Conservation (phyloP, 1,140 invertebrate genomes). For the Reticulitermes speratus region DNA sequence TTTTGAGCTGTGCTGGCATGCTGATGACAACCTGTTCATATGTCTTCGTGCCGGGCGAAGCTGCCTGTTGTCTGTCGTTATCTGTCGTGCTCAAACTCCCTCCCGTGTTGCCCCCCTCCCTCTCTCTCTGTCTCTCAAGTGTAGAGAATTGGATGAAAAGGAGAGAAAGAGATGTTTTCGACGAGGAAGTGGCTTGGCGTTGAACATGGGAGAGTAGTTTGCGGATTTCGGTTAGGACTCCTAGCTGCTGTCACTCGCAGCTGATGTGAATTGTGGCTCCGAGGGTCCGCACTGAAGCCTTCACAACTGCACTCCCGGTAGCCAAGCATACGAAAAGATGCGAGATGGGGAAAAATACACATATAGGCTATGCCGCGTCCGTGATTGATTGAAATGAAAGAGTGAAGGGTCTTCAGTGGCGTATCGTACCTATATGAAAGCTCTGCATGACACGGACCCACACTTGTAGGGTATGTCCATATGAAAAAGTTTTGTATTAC, state of each 20-base stretch:
- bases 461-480: no score
- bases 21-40: neutral
- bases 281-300: neutral
- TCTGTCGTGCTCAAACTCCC: neutral
- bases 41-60: neutral
- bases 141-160: neutral
- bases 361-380: neutral
- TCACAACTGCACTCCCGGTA: neutral
- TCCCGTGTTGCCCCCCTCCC: no score
- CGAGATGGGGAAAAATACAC: neutral
- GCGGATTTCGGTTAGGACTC: neutral
- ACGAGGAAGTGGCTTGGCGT: neutral
- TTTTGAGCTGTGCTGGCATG: neutral
- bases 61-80: neutral
- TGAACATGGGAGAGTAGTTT: neutral
- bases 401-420: no score
- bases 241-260: neutral
- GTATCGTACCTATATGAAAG: no score
- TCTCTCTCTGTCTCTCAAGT: neutral
- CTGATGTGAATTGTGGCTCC: neutral
- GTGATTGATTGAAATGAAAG: neutral
- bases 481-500: no score
- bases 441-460: no score
- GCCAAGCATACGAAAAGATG: neutral
- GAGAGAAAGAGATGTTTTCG: neutral